These are phyloP conservation scores for Zaprionus tsacasi DNA, from an alignment of 1,140 invertebrate species.

Conservation along the genomic window DNA sequence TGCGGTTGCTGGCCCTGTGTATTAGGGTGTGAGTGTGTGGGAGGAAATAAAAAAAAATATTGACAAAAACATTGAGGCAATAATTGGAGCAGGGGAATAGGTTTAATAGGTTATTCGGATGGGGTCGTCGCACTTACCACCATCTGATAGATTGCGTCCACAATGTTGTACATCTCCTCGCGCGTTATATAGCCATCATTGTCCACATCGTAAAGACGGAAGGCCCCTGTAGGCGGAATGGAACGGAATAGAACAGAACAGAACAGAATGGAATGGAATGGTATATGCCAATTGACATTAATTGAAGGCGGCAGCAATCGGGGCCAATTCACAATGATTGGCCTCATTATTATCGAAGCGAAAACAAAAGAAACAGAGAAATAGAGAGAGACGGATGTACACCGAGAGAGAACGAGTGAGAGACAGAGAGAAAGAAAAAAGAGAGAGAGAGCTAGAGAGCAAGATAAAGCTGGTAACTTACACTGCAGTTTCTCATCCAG, in stretches of 20 bases:
- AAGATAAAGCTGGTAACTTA: slow-evolving; percentile 86
- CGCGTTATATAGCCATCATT: slow-evolving; percentile 99
- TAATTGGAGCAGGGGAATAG: too few relatives aligned
- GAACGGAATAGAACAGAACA: neutral
- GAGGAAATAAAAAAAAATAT: neutral
- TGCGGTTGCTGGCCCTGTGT: slow-evolving; percentile 94
- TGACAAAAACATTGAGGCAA: neutral
- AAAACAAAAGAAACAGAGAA: neutral
- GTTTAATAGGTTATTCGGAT: neutral
- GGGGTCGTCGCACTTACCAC: slow-evolving; percentile 89
- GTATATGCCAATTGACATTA: slow-evolving; percentile 33
- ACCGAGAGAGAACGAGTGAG: neutral
- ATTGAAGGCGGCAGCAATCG: slow-evolving; percentile 18
- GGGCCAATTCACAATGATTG: slow-evolving; percentile 15
- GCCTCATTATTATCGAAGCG: slow-evolving; percentile 11
- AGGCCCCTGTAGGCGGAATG: slow-evolving; percentile 91
- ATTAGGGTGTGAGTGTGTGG: neutral
- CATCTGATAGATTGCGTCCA: slow-evolving; percentile 99
- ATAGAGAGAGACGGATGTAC: neutral
- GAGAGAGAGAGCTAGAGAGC: neutral
- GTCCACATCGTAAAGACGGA: slow-evolving; percentile 98
- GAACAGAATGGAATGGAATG: slow-evolving; percentile 14
- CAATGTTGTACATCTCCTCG: slow-evolving; percentile 99
- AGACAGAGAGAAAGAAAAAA: neutral
- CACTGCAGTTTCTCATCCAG: slow-evolving; percentile 98